phyloP scores from a whole-genome alignment of 1,140 invertebrate species.

The Diorhabda elongata region DNA sequence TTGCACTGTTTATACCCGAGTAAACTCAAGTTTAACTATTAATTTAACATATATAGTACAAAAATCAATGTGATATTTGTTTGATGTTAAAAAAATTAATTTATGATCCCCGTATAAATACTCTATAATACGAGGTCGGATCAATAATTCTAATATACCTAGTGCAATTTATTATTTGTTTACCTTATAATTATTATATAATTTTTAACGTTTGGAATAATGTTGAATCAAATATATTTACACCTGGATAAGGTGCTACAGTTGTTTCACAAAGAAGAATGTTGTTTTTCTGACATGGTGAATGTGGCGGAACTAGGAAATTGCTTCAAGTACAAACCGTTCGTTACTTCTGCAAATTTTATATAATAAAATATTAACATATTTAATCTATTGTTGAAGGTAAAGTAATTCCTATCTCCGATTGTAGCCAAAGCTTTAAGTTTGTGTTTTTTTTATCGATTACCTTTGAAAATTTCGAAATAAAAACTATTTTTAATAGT shows the following conservation, averaged over 20 bases:
- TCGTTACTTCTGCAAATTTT: conserved; percentile 49
- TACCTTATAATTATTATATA: too few relatives aligned
- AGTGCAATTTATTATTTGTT: too few relatives aligned
- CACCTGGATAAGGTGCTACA: not conserved
- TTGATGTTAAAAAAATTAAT: too few relatives aligned
- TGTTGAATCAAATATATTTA: not conserved
- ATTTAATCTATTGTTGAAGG: conserved; percentile 46
- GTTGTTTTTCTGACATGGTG: conserved; percentile 17
- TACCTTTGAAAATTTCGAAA: too few relatives aligned
- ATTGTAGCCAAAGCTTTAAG: conserved; percentile 38
- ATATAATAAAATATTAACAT: conserved; percentile 41
- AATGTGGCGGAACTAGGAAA: conserved; percentile 44
- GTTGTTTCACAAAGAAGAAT: not conserved
- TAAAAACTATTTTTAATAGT: too few relatives aligned
- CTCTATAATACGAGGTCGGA: too few relatives aligned
- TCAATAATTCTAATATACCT: too few relatives aligned
- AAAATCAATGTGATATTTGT: too few relatives aligned
- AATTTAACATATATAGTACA: too few relatives aligned
- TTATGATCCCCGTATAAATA: too few relatives aligned
- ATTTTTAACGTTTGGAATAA: not conserved
- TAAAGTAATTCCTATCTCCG: conserved; percentile 45
- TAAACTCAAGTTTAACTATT: too few relatives aligned
- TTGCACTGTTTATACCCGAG: too few relatives aligned
- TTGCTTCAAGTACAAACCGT: conserved; percentile 48
- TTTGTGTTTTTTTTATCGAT: conserved; percentile 10